phyloP scores from a whole-genome alignment of 2,113 vertebrate genomes.

The Ictalurus furcatus region DNA sequence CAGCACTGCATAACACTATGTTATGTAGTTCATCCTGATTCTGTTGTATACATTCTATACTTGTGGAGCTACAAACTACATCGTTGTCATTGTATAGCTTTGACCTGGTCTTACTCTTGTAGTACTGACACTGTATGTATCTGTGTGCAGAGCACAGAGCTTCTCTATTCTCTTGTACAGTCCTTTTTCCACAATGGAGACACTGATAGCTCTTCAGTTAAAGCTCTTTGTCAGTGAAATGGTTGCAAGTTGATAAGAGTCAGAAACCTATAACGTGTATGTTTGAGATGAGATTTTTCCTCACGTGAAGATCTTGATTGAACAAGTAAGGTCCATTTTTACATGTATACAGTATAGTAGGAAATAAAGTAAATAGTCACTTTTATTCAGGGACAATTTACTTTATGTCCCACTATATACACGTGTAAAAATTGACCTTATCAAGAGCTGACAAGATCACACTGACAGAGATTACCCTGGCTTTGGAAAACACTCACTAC shows the following conservation, averaged over 20 bases:
- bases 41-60: background rate
- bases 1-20: background rate
- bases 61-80: too few species aligned
- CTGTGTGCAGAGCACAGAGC: background rate
- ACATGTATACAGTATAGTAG: too few species aligned
- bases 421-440: background rate
- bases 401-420: too few species aligned
- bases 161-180: background rate
- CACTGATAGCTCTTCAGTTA: background rate
- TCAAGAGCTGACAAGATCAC: background rate
- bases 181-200: background rate
- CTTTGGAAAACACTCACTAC: too few species aligned
- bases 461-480: background rate
- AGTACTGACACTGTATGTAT: background rate
- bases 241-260: background rate
- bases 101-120: background rate
- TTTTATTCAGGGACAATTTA: too few species aligned
- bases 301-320: background rate
- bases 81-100: background rate
- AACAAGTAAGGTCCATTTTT: too few species aligned
- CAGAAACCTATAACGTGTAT: background rate
- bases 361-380: too few species aligned
- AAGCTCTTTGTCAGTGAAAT: background rate
- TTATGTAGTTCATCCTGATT: background rate
- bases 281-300: background rate